These are phyloP conservation scores for Euzophera pinguis DNA, from an alignment of 2,888 invertebrate genomes.

Conservation along the genomic window DNA sequence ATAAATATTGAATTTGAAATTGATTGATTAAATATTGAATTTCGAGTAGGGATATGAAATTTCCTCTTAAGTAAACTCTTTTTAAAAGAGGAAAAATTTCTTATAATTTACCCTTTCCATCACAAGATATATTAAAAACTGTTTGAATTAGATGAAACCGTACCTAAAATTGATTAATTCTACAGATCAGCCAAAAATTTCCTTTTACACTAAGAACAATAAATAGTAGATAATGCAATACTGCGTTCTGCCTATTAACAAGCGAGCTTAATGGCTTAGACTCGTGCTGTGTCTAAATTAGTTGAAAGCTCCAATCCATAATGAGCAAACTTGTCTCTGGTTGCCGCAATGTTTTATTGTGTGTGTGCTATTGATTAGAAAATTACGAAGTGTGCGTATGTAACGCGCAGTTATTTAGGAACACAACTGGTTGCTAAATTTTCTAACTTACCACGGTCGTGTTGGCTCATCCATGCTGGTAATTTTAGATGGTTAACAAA, in stretches of 20 bases:
- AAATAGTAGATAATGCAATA: not conserved
- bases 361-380: constrained; percentile 2
- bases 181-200: no score
- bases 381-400: not conserved
- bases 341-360: constrained; percentile 8
- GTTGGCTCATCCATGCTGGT: constrained; percentile 1
- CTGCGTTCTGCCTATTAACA: not conserved
- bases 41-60: no score
- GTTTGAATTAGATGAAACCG: no score
- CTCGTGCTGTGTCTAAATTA: constrained; percentile 8
- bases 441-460: not conserved
- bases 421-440: constrained; percentile 6
- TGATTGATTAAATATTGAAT: no score
- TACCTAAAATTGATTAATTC: no score
- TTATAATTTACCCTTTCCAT: no score
- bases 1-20: no score
- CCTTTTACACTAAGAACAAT: not conserved
- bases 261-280: not conserved
- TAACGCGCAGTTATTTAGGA: not conserved
- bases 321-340: constrained; percentile 7
- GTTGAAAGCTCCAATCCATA: constrained; percentile 10
- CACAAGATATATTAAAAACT: no score
- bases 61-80: no score
- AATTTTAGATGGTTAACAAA: constrained; percentile 5
- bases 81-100: no score